These are phyloP conservation scores for Channa maculata DNA, from an alignment of 2,113 vertebrate species.

Conservation along the genomic window DNA sequence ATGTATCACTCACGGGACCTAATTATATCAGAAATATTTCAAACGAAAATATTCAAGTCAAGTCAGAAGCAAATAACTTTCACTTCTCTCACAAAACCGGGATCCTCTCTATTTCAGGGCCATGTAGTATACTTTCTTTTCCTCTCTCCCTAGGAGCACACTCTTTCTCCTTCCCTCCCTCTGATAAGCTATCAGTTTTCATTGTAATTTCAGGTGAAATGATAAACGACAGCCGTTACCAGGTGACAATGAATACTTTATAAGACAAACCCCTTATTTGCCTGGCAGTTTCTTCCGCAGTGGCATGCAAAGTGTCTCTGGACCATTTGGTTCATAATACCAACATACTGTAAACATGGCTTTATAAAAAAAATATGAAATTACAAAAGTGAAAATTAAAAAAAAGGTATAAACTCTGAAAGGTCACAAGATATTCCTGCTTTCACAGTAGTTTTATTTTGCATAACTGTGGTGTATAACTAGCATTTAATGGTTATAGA, in stretches of 20 bases:
- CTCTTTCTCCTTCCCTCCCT: constrained; percentile 72
- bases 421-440: constrained; percentile 47
- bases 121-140: constrained; percentile 52
- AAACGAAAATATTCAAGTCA: not conserved
- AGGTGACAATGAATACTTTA: constrained; percentile 91
- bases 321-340: constrained; percentile 77
- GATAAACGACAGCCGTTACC: constrained; percentile 88
- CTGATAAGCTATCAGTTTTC: constrained; percentile 89
- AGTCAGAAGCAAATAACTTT: constrained; percentile 48
- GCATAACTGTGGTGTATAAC: constrained; percentile 42
- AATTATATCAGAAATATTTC: not conserved
- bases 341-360: constrained; percentile 71
- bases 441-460: constrained; percentile 24
- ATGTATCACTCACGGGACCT: not conserved
- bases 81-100: constrained; percentile 43
- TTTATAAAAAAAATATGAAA: constrained; percentile 55
- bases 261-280: constrained; percentile 90
- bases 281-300: constrained; percentile 87
- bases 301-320: constrained; percentile 83
- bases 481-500: constrained; percentile 64
- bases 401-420: constrained; percentile 38
- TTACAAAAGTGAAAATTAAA: constrained; percentile 38
- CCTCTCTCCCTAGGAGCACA: constrained; percentile 58
- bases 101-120: constrained; percentile 61
- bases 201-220: constrained; percentile 90